A percentile compares a stretch with the other conserved stretches of the same genome.
Conservation (phyloP, 2,113 vertebrate species). For the Zapornia atra region DNA sequence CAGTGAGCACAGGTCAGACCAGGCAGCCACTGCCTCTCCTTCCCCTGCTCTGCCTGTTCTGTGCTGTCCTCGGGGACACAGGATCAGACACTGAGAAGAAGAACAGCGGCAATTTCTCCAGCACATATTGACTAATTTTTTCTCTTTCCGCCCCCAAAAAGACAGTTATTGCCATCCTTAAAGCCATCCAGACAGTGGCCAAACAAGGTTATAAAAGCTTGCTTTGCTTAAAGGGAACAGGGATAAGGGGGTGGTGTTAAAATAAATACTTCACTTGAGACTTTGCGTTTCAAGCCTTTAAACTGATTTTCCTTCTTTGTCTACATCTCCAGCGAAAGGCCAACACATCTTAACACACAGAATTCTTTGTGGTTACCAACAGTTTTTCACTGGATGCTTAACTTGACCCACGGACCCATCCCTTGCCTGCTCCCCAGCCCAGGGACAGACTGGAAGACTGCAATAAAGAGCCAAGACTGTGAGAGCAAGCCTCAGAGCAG, state of each 20-base stretch:
- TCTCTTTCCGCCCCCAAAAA: not conserved
- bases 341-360: not conserved
- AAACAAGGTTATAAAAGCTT: conserved; percentile 32
- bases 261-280: not conserved
- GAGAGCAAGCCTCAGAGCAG: not conserved
- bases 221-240: not conserved
- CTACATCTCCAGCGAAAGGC: not conserved
- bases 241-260: not conserved
- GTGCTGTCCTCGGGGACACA: not conserved
- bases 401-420: not conserved
- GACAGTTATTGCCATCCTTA: conserved; percentile 20
- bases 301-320: not conserved
- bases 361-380: not conserved
- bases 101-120: conserved; percentile 39
- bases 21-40: not conserved
- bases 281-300: not conserved
- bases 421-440: not conserved
- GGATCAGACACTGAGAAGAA: not conserved
- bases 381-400: not conserved
- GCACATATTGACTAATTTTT: conserved; percentile 50
- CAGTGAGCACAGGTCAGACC: not conserved
- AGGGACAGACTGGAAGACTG: not conserved
- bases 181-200: not conserved
- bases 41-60: not conserved
- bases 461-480: not conserved